phyloP scores from a whole-genome alignment of 2,888 invertebrate genomes.

The Polydrusus cervinus region DNA sequence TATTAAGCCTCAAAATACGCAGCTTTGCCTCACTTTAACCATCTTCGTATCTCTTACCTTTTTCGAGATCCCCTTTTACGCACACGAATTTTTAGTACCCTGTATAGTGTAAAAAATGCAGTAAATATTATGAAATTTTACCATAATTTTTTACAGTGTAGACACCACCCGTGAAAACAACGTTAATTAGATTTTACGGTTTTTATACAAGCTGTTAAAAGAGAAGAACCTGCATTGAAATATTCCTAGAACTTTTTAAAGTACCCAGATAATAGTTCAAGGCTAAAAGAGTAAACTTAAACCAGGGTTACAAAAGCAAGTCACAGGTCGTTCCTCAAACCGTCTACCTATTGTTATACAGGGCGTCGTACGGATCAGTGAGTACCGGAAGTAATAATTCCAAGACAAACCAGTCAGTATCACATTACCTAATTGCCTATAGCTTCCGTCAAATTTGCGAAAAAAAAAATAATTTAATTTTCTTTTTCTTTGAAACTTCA shows the following conservation, averaged over 20 bases:
- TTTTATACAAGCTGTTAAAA: no score
- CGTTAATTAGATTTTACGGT: no score
- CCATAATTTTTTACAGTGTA: no score
- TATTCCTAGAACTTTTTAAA: not conserved
- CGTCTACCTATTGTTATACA: conserved; percentile 53
- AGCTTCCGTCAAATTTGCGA: conserved; percentile 40
- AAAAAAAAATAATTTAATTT: conserved; percentile 12
- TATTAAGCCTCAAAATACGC: no score
- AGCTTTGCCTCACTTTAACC: no score
- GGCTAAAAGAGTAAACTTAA: conserved; percentile 27
- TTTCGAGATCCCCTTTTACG: no score
- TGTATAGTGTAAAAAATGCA: no score
- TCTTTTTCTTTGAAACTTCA: not conserved
- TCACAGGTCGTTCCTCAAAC: conserved; percentile 25
- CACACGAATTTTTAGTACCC: no score
- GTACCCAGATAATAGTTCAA: conserved; percentile 33
- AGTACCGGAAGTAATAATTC: conserved; percentile 57
- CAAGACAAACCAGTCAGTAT: conserved; percentile 56
- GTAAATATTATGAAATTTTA: no score
- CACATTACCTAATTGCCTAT: conserved; percentile 51
- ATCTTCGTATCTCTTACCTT: no score
- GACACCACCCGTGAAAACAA: no score
- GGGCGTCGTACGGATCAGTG: conserved; percentile 55
- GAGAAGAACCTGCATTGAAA: not conserved
- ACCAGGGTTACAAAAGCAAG: conserved; percentile 29